Percentiles rank a stretch among this genome's conserved stretches.
Evolutionary conservation across 2,797 vertebrate genomes (phyloP).

Genomic region (Hypotaenidia okinawae): DNA sequence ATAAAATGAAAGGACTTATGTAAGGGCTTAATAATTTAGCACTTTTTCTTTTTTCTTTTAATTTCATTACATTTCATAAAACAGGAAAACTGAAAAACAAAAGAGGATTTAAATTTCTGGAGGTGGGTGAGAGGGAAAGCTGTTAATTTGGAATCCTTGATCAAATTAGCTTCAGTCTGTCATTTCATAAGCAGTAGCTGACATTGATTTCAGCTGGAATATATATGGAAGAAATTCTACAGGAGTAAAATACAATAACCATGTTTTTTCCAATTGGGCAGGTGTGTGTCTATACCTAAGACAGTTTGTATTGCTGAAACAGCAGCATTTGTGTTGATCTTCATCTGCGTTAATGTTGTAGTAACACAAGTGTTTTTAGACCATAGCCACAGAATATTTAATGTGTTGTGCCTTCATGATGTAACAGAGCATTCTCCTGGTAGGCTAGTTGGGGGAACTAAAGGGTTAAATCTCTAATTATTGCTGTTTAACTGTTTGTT

Average conservation of each 20-base stretch:
- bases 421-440: constrained; percentile 87
- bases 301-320: constrained; percentile 76
- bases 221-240: constrained; percentile 50
- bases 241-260: constrained; percentile 14
- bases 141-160: constrained; percentile 40
- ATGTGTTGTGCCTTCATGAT: constrained; percentile 97
- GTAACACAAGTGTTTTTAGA: constrained; percentile 86
- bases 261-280: constrained; percentile 63
- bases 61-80: constrained; percentile 54
- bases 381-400: constrained; percentile 88
- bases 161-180: constrained; percentile 49
- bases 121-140: not conserved
- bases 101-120: not conserved
- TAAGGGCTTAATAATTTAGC: constrained; percentile 64
- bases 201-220: constrained; percentile 50
- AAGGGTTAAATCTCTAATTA: constrained; percentile 82
- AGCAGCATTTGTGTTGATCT: constrained; percentile 77
- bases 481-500: constrained; percentile 86
- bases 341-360: constrained; percentile 81
- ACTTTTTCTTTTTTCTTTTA: not conserved
- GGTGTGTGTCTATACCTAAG: constrained; percentile 79
- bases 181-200: constrained; percentile 38
- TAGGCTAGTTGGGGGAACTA: constrained; percentile 83
- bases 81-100: constrained; percentile 47
- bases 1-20: constrained; percentile 23